phyloP scores from a whole-genome alignment of 2,888 invertebrate genomes.

The Serripes groenlandicus region DNA sequence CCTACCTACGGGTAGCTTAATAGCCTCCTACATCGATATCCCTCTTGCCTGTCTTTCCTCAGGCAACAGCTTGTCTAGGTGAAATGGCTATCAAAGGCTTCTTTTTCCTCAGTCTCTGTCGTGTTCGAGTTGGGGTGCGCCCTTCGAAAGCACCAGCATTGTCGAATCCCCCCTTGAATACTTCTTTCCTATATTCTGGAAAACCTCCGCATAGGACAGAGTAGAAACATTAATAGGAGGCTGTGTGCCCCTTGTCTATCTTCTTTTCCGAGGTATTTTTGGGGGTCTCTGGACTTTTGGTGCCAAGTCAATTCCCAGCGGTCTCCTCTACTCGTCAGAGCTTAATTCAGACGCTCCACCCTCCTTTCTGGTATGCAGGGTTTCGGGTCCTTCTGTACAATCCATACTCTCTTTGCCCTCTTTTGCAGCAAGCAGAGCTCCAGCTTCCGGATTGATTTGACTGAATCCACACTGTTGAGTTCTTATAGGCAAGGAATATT shows the following conservation, averaged over 20 bases:
- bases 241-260: background rate
- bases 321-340: background rate
- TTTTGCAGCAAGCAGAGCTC: background rate
- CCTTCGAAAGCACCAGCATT: background rate
- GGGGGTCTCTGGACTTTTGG: background rate
- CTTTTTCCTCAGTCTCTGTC: too few species aligned
- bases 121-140: too few species aligned
- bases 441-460: background rate
- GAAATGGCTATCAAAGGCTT: conserved; percentile 19
- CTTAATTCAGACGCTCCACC: background rate
- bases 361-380: too few species aligned
- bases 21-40: background rate
- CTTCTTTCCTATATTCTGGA: too few species aligned
- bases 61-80: background rate
- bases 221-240: background rate
- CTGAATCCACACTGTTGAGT: too few species aligned
- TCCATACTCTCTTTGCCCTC: background rate
- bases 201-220: too few species aligned
- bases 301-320: background rate
- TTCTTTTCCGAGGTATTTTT: background rate
- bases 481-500: too few species aligned
- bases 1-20: background rate
- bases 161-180: background rate
- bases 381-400: background rate
- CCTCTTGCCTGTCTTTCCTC: background rate